Base-by-base conservation (phyloP, 2,888 invertebrate species). In the Drosophila infuscata region DNA sequence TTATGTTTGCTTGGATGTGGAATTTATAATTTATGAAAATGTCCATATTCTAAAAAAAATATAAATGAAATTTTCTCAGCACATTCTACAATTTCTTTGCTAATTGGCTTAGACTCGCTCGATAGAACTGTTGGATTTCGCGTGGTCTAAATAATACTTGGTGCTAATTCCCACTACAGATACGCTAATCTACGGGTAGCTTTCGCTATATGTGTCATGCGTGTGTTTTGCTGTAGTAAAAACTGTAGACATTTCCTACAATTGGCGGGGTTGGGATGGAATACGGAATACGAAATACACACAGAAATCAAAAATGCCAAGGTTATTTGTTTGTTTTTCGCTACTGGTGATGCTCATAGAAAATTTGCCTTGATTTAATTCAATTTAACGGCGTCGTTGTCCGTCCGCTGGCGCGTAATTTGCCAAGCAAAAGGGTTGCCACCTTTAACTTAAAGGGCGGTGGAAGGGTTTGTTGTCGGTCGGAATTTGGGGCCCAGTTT, bases 281-380 rank as follows among this genome's bases (percentile, higher is more conserved):
- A 51, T 60, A 52, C 20, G 20, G 8, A 51, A 33, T 32, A 25
- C 25, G 25, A 25, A 25, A 54, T n/a, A 49, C n/a, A n/a, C 25
- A 32, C 12, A 52, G 9, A 51, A 41, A 70, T 36, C 32, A 69
- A 51, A 53, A 67, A 68, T 60, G 43, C 57, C 81, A 72, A 83
- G 76, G 83, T 70, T 80, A 49, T 72, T 63, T 25, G 20, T 54
- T 29, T 38, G 63, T 12, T 59, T 58, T 33, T 53, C 52, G 25
- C 29, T 61, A 65, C 33, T 60, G 72, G 30, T 72, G 77, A 64
- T 81, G 77, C 65, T 76, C 74, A 73, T 81, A 70, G 81, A 83
- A 83, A 87, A 87, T 79, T 89, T 82, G 90, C 86, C 85, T 85
- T 87, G 88, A 89, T 89, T 89, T 88, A 87, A 87, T 85, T 87